A percentile compares a stretch with the other conserved stretches of the same genome.
Conservation (phyloP, 2,113 vertebrate genomes). For the Chlamydotis undulata region DNA sequence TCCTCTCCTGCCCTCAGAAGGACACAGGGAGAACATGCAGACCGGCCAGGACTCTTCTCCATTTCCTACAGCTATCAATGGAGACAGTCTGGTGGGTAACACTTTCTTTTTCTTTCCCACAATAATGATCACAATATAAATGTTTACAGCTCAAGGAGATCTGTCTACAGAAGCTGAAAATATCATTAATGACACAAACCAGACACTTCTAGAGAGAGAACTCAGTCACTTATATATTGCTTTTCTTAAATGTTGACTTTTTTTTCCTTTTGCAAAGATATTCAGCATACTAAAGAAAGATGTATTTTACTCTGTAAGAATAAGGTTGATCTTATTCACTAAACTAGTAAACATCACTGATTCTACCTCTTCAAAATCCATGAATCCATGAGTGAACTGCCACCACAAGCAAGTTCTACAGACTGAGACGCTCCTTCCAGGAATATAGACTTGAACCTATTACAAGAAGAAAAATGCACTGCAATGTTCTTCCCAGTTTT, state of each 20-base stretch:
- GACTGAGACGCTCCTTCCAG: neutral
- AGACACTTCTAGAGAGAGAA: neutral
- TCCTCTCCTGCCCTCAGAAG: neutral
- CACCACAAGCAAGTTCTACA: neutral
- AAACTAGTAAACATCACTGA: neutral
- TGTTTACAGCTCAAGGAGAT: neutral
- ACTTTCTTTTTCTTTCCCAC: neutral
- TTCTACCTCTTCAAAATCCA: neutral
- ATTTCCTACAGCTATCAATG: neutral
- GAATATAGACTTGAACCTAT: neutral
- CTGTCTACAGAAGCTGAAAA: neutral
- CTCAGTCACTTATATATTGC: neutral
- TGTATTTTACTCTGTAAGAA: neutral
- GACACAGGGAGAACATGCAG: neutral
- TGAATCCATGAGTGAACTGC: neutral
- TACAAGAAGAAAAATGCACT: neutral
- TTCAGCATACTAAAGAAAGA: neutral
- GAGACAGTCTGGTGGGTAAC: neutral
- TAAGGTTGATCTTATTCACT: neutral
- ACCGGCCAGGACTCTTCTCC: neutral
- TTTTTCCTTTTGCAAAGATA: neutral
- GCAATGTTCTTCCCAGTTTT: neutral
- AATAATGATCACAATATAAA: neutral
- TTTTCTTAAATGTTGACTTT: neutral
- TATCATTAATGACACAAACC: neutral